Conservation (phyloP, 2,888 invertebrate species). For the Andricus curvator region DNA sequence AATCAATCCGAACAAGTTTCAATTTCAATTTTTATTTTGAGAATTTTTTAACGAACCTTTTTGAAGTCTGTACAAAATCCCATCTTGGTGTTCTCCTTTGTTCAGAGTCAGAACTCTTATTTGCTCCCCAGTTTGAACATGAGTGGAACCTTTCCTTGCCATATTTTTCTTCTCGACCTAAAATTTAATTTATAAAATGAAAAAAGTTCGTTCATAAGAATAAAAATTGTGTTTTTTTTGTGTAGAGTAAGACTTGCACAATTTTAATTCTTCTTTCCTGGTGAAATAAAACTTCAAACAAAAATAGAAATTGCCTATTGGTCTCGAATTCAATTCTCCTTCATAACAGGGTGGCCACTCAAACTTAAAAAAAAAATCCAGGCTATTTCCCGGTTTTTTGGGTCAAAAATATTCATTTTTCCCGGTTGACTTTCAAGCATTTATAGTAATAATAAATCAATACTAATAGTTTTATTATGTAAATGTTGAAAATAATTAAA, state of each 20-base stretch:
- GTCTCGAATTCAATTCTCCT: no score
- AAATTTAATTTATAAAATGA: slow-evolving; percentile 42
- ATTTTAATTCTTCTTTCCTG: no score
- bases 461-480: no score
- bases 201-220: background rate
- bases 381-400: no score
- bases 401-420: no score
- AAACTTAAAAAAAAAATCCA: no score
- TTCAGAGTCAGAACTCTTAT: slow-evolving; percentile 85
- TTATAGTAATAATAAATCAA: no score
- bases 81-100: slow-evolving; percentile 88
- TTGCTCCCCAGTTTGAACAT: slow-evolving; percentile 68
- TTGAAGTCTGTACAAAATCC: slow-evolving; percentile 82
- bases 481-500: no score
- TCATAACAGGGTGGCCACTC: no score
- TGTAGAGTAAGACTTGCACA: background rate
- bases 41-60: slow-evolving; percentile 73
- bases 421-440: no score
- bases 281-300: no score
- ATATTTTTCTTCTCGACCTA: slow-evolving; percentile 58
- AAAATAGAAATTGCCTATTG: no score
- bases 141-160: slow-evolving; percentile 57
- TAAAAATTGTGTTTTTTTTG: background rate
- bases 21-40: slow-evolving; percentile 23
- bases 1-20: slow-evolving; percentile 59